Evolutionary conservation across 2,797 vertebrate genomes (phyloP).

Genomic region (Gobio occitaniae): DNA sequence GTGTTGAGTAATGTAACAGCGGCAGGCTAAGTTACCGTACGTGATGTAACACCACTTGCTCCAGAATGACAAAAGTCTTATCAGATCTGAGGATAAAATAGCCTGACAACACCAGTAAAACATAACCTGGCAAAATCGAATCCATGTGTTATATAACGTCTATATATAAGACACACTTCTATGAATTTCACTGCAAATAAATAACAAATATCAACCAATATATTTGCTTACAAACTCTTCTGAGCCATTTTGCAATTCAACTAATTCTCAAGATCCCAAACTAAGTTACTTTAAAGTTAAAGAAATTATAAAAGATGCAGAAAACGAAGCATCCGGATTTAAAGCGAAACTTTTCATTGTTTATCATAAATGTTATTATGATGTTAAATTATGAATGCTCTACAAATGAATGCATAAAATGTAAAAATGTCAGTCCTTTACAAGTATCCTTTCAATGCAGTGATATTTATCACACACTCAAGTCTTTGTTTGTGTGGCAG

Average conservation of each 20-base stretch:
- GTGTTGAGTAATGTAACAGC: background rate
- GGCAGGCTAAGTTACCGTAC: background rate
- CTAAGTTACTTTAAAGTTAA: background rate
- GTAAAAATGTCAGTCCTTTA: background rate
- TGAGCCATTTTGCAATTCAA: background rate
- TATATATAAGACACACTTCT: background rate
- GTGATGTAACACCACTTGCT: slow-evolving; percentile 21
- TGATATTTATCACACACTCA: slow-evolving; percentile 30
- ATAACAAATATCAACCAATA: background rate
- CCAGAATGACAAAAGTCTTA: slow-evolving; percentile 29
- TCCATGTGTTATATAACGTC: background rate
- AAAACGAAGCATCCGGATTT: background rate
- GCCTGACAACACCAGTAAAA: slow-evolving; percentile 20
- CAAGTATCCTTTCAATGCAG: background rate
- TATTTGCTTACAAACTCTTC: background rate
- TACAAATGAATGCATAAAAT: background rate
- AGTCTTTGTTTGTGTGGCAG: slow-evolving; percentile 24
- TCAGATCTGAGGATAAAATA: slow-evolving; percentile 38
- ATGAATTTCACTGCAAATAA: background rate
- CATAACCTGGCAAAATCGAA: background rate
- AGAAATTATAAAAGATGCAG: background rate
- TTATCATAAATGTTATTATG: background rate
- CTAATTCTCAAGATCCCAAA: background rate
- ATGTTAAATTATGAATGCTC: background rate
- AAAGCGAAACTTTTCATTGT: background rate